Conservation (phyloP, 2,797 vertebrate species). For the Distichodus sexfasciatus region DNA sequence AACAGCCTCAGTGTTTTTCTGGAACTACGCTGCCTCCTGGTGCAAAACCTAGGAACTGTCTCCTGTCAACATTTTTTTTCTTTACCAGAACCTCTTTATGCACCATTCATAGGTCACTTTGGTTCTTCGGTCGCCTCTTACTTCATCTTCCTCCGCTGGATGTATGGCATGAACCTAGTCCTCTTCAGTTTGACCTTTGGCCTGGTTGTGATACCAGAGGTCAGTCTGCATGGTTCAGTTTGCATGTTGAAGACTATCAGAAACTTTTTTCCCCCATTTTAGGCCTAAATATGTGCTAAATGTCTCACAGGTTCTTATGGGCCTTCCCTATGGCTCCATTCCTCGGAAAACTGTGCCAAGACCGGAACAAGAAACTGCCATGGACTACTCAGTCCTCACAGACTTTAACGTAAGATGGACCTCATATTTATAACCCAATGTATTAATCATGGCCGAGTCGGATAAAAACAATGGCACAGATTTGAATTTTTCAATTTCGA, state of each 20-base stretch:
- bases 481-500: neutral
- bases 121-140: constrained; percentile 97
- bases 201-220: constrained; percentile 96
- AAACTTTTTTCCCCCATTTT: neutral
- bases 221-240: constrained; percentile 53
- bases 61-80: neutral
- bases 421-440: neutral
- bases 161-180: constrained; percentile 97
- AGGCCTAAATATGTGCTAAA: neutral
- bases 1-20: neutral
- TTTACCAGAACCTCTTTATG: neutral
- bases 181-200: constrained; percentile 97
- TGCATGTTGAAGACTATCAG: neutral
- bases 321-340: constrained; percentile 89
- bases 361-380: constrained; percentile 83
- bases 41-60: neutral
- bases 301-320: constrained; percentile 83
- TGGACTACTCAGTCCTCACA: constrained; percentile 95
- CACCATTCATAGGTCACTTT: constrained; percentile 84
- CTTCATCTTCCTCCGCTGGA: constrained; percentile 98
- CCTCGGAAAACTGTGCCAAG: constrained; percentile 94
- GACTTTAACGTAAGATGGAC: constrained; percentile 86
- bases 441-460: too few species aligned
- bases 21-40: neutral
- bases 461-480: neutral